These are phyloP conservation scores for Hypocryptadius cinnamomeus DNA, from an alignment of 2,113 vertebrate genomes.

Conservation along the genomic window DNA sequence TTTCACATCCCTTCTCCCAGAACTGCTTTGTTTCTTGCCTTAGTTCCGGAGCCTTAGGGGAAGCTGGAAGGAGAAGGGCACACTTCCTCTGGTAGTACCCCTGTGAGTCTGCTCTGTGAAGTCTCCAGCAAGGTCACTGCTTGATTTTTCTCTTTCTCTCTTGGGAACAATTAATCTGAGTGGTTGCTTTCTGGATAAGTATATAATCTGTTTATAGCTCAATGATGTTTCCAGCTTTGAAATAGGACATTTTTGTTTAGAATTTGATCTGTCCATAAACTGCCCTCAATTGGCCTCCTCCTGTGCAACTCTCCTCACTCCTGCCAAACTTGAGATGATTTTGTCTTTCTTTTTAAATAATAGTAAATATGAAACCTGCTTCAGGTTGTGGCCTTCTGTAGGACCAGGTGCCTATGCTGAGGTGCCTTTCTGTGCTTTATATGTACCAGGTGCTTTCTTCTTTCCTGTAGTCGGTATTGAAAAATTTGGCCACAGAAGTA, in stretches of 20 bases:
- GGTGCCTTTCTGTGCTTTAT: background rate
- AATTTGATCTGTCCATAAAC: background rate
- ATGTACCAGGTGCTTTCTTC: background rate
- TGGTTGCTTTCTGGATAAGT: background rate
- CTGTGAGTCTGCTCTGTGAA: background rate
- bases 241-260: background rate
- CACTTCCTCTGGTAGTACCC: background rate
- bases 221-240: background rate
- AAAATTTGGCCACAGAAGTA: background rate
- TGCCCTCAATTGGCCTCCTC: rapidly evolving
- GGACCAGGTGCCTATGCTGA: background rate
- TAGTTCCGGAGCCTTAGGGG: background rate
- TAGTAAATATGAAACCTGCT: background rate
- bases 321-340: background rate
- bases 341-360: background rate
- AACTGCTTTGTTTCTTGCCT: background rate
- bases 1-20: background rate
- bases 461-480: background rate
- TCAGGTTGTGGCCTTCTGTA: background rate
- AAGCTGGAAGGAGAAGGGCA: background rate
- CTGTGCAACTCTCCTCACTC: background rate
- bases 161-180: background rate
- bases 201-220: background rate
- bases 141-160: background rate
- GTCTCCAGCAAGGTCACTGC: background rate